These are phyloP conservation scores for Rhizomys pruinosus DNA, from an alignment of 2,113 vertebrate species.

Conservation along the genomic window DNA sequence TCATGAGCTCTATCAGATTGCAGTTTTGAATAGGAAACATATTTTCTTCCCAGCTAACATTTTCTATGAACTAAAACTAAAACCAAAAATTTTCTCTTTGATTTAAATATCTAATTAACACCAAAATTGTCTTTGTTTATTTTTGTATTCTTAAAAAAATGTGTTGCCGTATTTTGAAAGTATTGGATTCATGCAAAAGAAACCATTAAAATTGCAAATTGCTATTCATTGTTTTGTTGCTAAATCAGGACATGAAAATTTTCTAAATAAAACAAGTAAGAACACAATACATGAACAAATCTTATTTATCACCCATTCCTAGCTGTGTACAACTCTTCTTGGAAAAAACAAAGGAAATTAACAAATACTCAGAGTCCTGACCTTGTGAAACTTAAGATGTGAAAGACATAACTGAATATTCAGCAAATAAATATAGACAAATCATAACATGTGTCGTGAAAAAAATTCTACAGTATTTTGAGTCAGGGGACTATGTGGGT, in stretches of 20 bases:
- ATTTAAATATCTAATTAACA: background rate
- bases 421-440: background rate
- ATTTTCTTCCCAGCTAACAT: background rate
- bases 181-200: background rate
- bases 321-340: background rate
- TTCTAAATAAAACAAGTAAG: background rate
- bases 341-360: background rate
- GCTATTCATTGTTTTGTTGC: background rate
- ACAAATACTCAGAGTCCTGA: background rate
- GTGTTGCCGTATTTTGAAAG: background rate
- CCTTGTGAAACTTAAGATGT: background rate
- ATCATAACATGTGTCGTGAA: background rate
- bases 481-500: background rate
- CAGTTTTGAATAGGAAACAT: background rate
- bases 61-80: conserved; percentile 13
- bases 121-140: background rate
- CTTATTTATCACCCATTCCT: background rate
- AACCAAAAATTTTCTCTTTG: background rate
- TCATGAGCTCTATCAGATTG: background rate
- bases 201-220: background rate
- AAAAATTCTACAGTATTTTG: background rate
- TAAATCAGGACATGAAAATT: background rate
- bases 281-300: background rate
- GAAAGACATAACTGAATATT: background rate
- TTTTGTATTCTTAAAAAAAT: background rate